Evolutionary conservation across 2,113 vertebrate genomes (phyloP).

Genomic region (Macaca mulatta): DNA sequence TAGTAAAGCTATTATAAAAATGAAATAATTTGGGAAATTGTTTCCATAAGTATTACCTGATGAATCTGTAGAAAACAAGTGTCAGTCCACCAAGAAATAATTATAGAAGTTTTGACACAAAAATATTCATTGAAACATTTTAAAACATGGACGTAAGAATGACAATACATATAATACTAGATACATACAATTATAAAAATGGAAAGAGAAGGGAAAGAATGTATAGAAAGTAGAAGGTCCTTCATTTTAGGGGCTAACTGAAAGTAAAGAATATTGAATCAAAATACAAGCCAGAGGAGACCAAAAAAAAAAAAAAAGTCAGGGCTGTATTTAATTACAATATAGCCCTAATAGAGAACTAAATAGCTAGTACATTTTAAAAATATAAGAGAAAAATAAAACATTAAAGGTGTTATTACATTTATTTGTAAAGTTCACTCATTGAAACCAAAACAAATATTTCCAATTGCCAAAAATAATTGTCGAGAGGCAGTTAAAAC

Average conservation of each 20-base stretch:
- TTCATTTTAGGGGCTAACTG: neutral
- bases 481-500: neutral
- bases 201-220: neutral
- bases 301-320: too few relatives aligned
- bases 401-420: neutral
- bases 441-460: neutral
- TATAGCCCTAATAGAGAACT: neutral
- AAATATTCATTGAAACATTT: neutral
- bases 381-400: neutral
- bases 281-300: neutral
- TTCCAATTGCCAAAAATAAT: neutral
- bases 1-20: neutral
- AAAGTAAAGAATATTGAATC: neutral
- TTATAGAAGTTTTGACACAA: neutral
- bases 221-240: neutral
- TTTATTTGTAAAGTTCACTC: neutral
- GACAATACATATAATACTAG: neutral
- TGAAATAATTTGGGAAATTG: neutral
- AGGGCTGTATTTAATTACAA: neutral
- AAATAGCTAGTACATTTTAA: neutral
- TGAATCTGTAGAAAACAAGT: neutral
- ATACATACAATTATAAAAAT: neutral
- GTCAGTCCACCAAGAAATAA: neutral
- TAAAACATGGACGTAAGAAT: neutral
- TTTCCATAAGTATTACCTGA: neutral